Evolutionary conservation across 2,888 invertebrate species (phyloP).

Genomic region (Endotricha flammealis): DNA sequence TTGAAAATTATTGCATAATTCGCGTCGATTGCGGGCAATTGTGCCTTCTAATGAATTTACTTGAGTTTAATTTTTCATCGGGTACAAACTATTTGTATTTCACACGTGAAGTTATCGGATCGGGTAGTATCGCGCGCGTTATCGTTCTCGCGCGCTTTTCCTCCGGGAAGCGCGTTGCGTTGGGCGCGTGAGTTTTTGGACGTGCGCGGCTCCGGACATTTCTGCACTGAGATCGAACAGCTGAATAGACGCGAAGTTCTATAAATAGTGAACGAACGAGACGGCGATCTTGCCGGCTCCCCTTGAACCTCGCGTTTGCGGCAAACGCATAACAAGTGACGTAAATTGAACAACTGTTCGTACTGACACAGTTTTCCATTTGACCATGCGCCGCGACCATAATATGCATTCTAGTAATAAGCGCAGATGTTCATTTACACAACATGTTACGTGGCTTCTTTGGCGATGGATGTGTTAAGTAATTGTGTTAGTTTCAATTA

Average conservation of each 20-base stretch:
- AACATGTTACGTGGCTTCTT: constrained; percentile 30
- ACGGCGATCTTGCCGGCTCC: constrained; percentile 69
- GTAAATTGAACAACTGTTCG: constrained; percentile 64
- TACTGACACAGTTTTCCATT: constrained; percentile 72
- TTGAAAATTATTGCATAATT: constrained; percentile 62
- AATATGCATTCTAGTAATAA: constrained; percentile 51
- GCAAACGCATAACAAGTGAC: constrained; percentile 63
- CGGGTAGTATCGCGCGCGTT: constrained; percentile 22
- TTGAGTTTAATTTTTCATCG: constrained; percentile 40
- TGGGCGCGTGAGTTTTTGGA: constrained; percentile 47
- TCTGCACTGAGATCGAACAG: constrained; percentile 71
- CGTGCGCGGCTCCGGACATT: constrained; percentile 71
- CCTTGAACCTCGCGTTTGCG: constrained; percentile 72
- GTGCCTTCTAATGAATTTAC: constrained; percentile 56
- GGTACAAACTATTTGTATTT: too few relatives aligned
- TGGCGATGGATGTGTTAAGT: constrained; percentile 14
- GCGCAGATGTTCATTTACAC: constrained; percentile 50
- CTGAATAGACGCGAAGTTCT: constrained; percentile 68
- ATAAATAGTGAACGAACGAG: constrained; percentile 73
- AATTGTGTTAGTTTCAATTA: constrained; percentile 27
- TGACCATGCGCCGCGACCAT: constrained; percentile 66
- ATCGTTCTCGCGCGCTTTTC: constrained; percentile 32
- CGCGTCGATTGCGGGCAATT: constrained; percentile 53
- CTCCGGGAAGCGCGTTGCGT: constrained; percentile 44
- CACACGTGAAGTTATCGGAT: too few relatives aligned